These are phyloP conservation scores for Aleadryas rufinucha DNA, from an alignment of 2,113 vertebrate species.

Conservation along the genomic window DNA sequence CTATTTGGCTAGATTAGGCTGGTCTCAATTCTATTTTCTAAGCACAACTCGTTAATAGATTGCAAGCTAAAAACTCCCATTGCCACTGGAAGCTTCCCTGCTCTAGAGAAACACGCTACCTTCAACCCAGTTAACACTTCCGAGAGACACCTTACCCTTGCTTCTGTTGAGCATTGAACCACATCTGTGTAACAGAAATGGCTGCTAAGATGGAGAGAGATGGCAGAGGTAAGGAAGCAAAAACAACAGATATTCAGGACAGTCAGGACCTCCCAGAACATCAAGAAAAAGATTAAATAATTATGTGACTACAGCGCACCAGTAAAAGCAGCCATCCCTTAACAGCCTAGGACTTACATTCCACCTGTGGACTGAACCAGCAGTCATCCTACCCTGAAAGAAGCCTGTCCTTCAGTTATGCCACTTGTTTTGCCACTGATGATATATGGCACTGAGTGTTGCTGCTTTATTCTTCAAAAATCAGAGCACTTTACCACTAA, in stretches of 20 bases:
- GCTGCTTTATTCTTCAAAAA: constrained; percentile 1
- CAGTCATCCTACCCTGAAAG: not conserved
- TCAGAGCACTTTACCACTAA: not conserved
- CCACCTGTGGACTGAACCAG: not conserved
- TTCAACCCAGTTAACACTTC: not conserved
- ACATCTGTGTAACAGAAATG: not conserved
- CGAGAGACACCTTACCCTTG: not conserved
- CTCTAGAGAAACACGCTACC: not conserved
- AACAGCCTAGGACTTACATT: not conserved
- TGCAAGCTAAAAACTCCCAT: not conserved
- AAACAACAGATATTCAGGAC: rapidly evolving
- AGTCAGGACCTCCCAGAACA: not conserved
- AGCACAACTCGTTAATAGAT: not conserved
- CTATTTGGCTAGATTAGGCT: not conserved
- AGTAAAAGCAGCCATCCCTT: not conserved
- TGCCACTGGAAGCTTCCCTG: not conserved
- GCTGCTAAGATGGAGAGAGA: not conserved
- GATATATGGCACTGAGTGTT: not conserved
- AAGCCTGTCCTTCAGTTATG: not conserved
- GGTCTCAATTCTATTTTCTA: not conserved
- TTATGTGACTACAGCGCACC: not conserved
- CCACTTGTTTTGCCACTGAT: not conserved
- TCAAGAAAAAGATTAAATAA: not conserved
- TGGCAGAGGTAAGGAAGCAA: not conserved
- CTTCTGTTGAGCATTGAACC: not conserved